Evolutionary conservation across 2,888 invertebrate genomes (phyloP).

Genomic region (Taphrorychus bicolor): DNA sequence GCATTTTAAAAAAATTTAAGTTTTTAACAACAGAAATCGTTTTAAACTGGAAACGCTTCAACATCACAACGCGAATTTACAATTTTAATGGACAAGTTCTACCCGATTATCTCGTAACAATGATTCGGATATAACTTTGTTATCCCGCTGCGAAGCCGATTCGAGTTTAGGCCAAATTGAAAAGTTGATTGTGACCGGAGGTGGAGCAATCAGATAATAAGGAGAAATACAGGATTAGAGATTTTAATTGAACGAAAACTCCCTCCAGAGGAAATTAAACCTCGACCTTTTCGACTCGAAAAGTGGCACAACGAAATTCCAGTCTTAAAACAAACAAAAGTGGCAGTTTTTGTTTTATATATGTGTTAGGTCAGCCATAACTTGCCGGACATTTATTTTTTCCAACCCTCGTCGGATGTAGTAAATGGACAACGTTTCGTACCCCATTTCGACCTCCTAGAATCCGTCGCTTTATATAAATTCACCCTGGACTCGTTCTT

Average conservation of each 20-base stretch:
- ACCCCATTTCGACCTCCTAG: not conserved
- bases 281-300: not conserved
- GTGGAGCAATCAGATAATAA: conserved; percentile 30
- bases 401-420: not conserved
- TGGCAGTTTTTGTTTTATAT: not conserved
- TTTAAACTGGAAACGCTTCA: not conserved
- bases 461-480: conserved; percentile 12
- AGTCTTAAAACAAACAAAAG: not conserved
- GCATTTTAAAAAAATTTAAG: too few species aligned
- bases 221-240: conserved; percentile 16
- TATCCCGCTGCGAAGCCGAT: conserved; percentile 26
- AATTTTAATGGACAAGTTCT: conserved; percentile 25
- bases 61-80: not conserved
- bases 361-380: not conserved
- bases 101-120: conserved; percentile 28
- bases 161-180: conserved; percentile 27
- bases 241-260: conserved; percentile 22
- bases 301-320: not conserved
- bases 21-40: too few species aligned
- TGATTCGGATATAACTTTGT: conserved; percentile 25
- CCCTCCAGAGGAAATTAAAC: not conserved
- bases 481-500: conserved; percentile 5
- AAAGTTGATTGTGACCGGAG: conserved; percentile 37
- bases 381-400: conserved; percentile 1
- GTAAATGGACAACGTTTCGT: conserved; percentile 11